Evolutionary conservation across 2,113 vertebrate genomes (phyloP).

Genomic region (Cinclus mexicanus): DNA sequence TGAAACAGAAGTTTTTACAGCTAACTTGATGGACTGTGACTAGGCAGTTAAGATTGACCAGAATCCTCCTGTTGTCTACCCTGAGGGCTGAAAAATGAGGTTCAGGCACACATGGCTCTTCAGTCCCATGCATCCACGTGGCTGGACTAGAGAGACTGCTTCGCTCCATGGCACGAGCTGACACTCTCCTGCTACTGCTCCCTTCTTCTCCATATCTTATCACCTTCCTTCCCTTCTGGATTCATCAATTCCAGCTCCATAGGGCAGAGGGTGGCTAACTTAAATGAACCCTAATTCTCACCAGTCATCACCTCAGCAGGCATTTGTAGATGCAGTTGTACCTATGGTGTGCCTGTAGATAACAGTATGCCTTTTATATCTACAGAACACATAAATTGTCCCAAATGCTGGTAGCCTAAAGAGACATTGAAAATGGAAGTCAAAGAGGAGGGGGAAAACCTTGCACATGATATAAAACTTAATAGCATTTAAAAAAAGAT

Average conservation of each 20-base stretch:
- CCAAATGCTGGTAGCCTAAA: not conserved
- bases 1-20: slow-evolving; percentile 48
- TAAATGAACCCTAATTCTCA: not conserved
- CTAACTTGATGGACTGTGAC: slow-evolving; percentile 40
- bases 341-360: not conserved
- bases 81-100: not conserved
- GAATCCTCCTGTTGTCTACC: slow-evolving; percentile 1
- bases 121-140: not conserved
- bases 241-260: not conserved
- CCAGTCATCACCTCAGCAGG: not conserved
- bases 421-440: not conserved
- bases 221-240: not conserved
- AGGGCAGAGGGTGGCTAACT: not conserved
- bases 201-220: not conserved
- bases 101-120: not conserved
- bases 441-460: not conserved
- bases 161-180: fast-evolving
- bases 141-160: not conserved
- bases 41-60: slow-evolving; percentile 12
- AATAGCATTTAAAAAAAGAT: not conserved
- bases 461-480: not conserved
- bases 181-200: not conserved
- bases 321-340: not conserved
- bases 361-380: fast-evolving
- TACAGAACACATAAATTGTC: not conserved